Conservation (phyloP, 2,113 vertebrate genomes). For the Aplodontia rufa region DNA sequence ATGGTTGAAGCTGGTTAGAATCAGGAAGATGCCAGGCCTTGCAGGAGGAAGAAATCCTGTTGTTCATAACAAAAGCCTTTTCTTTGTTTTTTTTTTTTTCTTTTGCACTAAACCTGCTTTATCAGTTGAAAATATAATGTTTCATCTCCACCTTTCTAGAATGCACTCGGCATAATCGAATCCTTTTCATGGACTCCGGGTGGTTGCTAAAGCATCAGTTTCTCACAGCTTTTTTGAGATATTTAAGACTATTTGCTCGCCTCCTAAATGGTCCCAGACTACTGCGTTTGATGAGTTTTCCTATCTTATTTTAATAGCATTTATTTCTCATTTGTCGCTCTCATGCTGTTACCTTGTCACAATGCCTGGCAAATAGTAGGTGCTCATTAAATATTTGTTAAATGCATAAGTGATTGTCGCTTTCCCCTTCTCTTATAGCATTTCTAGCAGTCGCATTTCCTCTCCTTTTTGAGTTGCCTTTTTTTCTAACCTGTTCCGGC, state of each 20-base stretch:
- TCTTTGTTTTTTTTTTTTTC: too few species aligned
- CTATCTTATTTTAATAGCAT: background rate
- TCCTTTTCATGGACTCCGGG: background rate
- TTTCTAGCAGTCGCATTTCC: background rate
- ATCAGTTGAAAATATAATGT: background rate
- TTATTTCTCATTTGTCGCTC: background rate
- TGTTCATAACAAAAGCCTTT: background rate
- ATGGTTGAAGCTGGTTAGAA: background rate
- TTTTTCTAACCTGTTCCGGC: background rate
- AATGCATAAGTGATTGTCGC: slow-evolving; percentile 18
- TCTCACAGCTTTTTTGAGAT: slow-evolving; percentile 40
- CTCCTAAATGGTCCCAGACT: background rate
- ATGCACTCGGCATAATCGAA: background rate
- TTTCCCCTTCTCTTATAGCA: background rate
- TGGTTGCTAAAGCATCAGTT: background rate
- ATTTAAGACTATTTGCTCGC: slow-evolving; percentile 34
- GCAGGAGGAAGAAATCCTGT: background rate
- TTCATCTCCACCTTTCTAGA: slow-evolving; percentile 39
- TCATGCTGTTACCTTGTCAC: slow-evolving; percentile 32
- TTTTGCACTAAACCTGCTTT: background rate
- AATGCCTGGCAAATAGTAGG: slow-evolving; percentile 24
- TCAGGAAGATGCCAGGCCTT: background rate
- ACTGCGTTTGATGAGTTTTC: background rate
- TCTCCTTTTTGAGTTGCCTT: background rate
- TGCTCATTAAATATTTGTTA: slow-evolving; percentile 60